Evolutionary conservation across 2,797 vertebrate species (phyloP).

Genomic region (Enteromius mattozi): DNA sequence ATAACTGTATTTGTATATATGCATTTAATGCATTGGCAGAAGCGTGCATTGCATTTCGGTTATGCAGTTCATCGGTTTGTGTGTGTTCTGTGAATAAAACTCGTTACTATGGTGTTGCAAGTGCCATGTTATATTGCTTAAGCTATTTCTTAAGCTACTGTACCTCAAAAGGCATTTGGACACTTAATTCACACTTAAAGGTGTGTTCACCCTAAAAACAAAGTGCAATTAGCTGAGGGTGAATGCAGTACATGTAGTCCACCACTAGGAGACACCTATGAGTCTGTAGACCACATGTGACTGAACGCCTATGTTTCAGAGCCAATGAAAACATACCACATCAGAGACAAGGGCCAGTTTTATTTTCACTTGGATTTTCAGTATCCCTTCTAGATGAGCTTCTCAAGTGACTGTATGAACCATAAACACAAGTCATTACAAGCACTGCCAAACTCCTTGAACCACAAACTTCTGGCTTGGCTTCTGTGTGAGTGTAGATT

Average conservation of each 20-base stretch:
- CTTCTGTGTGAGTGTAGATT: slow-evolving; percentile 26
- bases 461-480: slow-evolving; percentile 18
- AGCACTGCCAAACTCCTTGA: slow-evolving; percentile 23
- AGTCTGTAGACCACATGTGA: background rate
- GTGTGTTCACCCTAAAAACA: background rate
- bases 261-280: slow-evolving; percentile 39
- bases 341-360: slow-evolving; percentile 11
- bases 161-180: background rate
- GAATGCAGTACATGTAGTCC: background rate
- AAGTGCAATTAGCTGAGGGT: too few species aligned
- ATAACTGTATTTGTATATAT: background rate
- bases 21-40: background rate
- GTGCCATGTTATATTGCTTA: background rate
- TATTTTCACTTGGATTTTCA: slow-evolving; percentile 31
- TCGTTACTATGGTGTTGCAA: background rate
- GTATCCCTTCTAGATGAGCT: slow-evolving; percentile 15
- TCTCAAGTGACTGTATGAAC: slow-evolving; percentile 36
- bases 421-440: slow-evolving; percentile 33
- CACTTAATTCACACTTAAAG: background rate
- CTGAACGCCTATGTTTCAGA: background rate
- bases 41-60: background rate
- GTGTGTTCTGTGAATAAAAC: background rate
- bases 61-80: background rate
- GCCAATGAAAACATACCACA: slow-evolving; percentile 43
- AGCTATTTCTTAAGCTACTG: background rate